A percentile compares a stretch with the other conserved stretches of the same genome.
Evolutionary conservation across 2,888 invertebrate genomes (phyloP).

Genomic region (Scaptomyza polygonia): DNA sequence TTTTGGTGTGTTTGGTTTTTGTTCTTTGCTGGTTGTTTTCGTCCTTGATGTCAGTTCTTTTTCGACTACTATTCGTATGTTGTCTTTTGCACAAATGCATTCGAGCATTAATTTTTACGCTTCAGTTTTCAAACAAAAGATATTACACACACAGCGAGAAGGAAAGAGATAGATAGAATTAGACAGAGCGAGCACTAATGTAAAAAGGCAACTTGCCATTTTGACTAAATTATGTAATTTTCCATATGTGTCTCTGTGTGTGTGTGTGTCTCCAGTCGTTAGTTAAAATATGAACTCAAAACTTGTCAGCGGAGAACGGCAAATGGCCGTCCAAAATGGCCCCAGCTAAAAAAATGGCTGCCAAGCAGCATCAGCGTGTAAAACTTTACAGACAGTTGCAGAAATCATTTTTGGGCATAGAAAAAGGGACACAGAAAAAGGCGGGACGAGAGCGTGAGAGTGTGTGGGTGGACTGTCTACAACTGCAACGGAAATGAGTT

Average conservation of each 20-base stretch:
- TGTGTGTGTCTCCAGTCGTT: constrained; percentile 65
- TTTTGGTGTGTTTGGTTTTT: constrained; percentile 32
- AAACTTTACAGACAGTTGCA: constrained; percentile 81
- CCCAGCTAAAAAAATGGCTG: constrained; percentile 60
- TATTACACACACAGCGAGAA: constrained; percentile 26
- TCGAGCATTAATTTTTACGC: constrained; percentile 79
- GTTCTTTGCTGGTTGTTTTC: constrained; percentile 13
- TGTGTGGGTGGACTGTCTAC: constrained; percentile 54
- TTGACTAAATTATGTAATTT: constrained; percentile 79
- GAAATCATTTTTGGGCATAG: constrained; percentile 68
- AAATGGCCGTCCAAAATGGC: constrained; percentile 57
- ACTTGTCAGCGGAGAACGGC: constrained; percentile 68
- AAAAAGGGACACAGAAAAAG: constrained; percentile 3
- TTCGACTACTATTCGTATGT: constrained; percentile 11
- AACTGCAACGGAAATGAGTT: constrained; percentile 82
- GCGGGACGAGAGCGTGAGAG: constrained; percentile 1
- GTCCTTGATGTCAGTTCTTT: constrained; percentile 9
- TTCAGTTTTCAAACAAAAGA: constrained; percentile 74
- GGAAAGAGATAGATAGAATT: constrained; percentile 9
- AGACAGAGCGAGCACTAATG: constrained; percentile 9
- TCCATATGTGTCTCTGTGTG: constrained; percentile 54
- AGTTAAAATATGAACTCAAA: constrained; percentile 75
- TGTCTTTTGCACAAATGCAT: constrained; percentile 74
- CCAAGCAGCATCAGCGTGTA: constrained; percentile 47
- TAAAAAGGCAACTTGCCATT: constrained; percentile 46